Base-by-base conservation (phyloP, 2,797 vertebrate genomes). In the Rhinella marina region DNA sequence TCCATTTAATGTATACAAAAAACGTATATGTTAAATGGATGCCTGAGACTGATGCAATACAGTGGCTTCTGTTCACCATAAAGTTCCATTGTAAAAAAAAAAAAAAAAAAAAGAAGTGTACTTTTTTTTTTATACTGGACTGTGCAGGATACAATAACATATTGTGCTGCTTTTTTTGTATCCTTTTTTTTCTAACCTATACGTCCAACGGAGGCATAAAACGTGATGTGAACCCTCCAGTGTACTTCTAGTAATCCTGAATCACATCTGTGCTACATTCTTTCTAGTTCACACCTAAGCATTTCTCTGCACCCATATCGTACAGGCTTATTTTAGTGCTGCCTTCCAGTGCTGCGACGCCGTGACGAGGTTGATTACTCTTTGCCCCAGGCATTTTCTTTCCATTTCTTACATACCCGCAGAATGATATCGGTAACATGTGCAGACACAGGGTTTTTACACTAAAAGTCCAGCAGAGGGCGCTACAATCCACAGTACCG, bases 391-490 rank as follows among this genome's bases (percentile, higher is more conserved):
- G 32, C 25, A 27, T 50, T 81, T 81, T 82, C 11, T 16, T 72
- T 6, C 54, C 16, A 72, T 23, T 84, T 29, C 32, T 50, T 27
- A 16, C 10, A 29, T 70, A 7, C 56, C 8, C 48, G 8, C 23
- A 48, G 27, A 73, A 23, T 41, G n/a, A 41, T 57, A 29, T 14
- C 13, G 10, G 41, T 16, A 66, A 11, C 32, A 16, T 4, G 17
- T 66, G 2, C 14, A 11, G 48, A 27, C 54, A 73, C 48, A 27
- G 62, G 62, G 14, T 7, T 16, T 23, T 32, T 72, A 41, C 70
- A 21, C 54, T 61, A 29, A 8, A n/a, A 12, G 0, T 54, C 81
- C 86, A 87, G 72, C 52, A 87, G 86, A 87, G 81, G 86, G 80
- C 72, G 7, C 80, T 23, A 77, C 56, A 87, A 62, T 29, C 86